Evolutionary conservation across 2,113 vertebrate species (phyloP), one percentile per base, ranked within the genome.

Genomic region (Todiramphus chloris): DNA sequence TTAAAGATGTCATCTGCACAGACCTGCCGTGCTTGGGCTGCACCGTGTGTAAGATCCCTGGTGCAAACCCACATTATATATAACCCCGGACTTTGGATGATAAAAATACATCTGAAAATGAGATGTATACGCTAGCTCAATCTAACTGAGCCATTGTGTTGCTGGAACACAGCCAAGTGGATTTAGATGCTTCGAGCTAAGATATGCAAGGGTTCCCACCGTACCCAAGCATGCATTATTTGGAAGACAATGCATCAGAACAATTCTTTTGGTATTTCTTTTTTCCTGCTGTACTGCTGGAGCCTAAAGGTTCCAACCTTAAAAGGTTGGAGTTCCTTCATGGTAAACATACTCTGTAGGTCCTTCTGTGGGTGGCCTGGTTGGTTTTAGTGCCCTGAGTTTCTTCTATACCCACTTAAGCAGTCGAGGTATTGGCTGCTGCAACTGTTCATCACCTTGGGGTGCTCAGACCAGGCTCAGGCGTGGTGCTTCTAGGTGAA

Each of bases 361-460:
- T 4, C 8, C 12, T 11, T 4, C 6, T 35, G 77, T 11, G 50
- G 28, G 59, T 63, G 66, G 72, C 64, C 18, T 19, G 33, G 37
- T 23, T 72, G 10, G 7, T 67, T 53, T 50, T 25, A 18, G 13
- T 39, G 30, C 15, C 67, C 62, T 3, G 5, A 63, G 21, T 5
- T 63, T 23, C n/a, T 33, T 11, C 44, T 5, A 1, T 13, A 31
- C 16, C 44, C 78, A 2, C 25, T 7, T 6, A 30, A 7, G 39
- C 14, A 25, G 59, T 0, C 16, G 18, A 2, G 37, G 3, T 27
- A 20, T 59, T 1, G 16, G 24, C 59, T 85, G 4, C 55, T 46
- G 50, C 67, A 66, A 0, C 10, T 20, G 1, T 10, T 6, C 35
- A 4, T 1, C 30, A 23, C 8, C 58, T 13, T 2, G 0, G 46